Evolutionary conservation across 92 coral and sea anemone species (phyloP), one percentile per base, ranked within the genome.

Genomic region (Epizoanthus illoricatus): DNA sequence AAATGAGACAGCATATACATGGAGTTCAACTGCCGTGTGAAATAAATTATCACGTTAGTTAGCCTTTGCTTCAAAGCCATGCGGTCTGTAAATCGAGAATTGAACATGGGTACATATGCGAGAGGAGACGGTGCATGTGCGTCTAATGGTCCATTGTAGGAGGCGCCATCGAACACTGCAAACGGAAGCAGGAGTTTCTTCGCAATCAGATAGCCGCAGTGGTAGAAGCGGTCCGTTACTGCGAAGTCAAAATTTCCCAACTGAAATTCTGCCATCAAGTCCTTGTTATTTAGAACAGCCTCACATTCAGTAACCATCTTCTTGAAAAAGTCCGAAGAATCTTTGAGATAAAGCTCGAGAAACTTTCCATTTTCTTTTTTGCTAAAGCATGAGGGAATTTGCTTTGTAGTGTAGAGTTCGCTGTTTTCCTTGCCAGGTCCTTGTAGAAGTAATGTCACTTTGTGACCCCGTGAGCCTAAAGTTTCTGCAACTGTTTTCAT

Each of bases 81-180:
- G 58, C 33, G 55, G 42, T 78, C 82, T 64, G 82, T 78, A 63
- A 78, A 45, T 43, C 82, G 69, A 8, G 82, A 78, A 71, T 78
- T 78, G 15, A 78, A 78, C 72, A 78, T 21, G 5, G 82, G 82
- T 5, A 78, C 82, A 63, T 78, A 78, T 4, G 82, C 82, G n/a
- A 78, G 82, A 8, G 82, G 82, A 8, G 71, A 36, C 10, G 82
- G 82, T 13, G 82, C 82, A 17, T 78, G 82, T 8, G 71, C 82
- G 20, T 78, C 82, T 5, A 64, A 21, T 11, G 82, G 82, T 1
- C 82, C 82, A 7, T 36, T 64, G 2, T 78, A 78, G 23, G 82
- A 78, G 20, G 82, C 82, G 0, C 82, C 82, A 5, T 78, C 82
- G 36, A 78, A 78, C 42, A 78, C 82, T n/a, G 82, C 82, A 78